Evolutionary conservation across 2,888 invertebrate genomes (phyloP).

Genomic region (Limnephilus lunatus): DNA sequence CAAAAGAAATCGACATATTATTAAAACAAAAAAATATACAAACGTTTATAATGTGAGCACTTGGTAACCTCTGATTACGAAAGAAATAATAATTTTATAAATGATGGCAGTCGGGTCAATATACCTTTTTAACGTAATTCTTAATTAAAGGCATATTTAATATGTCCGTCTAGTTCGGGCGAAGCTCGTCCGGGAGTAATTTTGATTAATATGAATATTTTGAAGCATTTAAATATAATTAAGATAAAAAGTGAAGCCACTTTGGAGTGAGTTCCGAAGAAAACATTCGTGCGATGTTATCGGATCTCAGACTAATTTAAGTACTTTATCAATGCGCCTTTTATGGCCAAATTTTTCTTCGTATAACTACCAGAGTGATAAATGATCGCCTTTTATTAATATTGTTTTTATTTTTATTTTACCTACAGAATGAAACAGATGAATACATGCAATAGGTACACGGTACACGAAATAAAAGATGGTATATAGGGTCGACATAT

Average conservation of each 20-base stretch:
- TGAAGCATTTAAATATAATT: constrained; percentile 64
- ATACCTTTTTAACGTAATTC: constrained; percentile 60
- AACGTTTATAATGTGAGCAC: not conserved
- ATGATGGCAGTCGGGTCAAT: constrained; percentile 55
- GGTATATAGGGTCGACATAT: too few species aligned
- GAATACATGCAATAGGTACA: too few species aligned
- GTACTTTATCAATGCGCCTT: constrained; percentile 37
- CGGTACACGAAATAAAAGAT: too few species aligned
- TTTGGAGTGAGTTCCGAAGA: constrained; percentile 42
- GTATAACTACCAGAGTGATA: not conserved
- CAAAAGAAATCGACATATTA: not conserved
- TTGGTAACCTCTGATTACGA: constrained; percentile 35
- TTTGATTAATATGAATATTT: constrained; percentile 66
- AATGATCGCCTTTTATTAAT: not conserved
- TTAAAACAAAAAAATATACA: not conserved
- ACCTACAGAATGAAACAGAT: not conserved
- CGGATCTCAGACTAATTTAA: not conserved
- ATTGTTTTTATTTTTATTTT: not conserved
- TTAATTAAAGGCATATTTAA: constrained; percentile 62
- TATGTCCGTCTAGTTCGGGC: constrained; percentile 49
- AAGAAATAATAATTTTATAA: constrained; percentile 60
- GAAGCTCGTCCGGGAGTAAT: constrained; percentile 56
- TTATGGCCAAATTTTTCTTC: constrained; percentile 30
- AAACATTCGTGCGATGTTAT: constrained; percentile 25
- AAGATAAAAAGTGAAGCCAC: constrained; percentile 55